Percentiles rank a stretch among this genome's conserved stretches.
phyloP scores from a whole-genome alignment of 2,888 invertebrate genomes.

The Himalopsyche japonica region DNA sequence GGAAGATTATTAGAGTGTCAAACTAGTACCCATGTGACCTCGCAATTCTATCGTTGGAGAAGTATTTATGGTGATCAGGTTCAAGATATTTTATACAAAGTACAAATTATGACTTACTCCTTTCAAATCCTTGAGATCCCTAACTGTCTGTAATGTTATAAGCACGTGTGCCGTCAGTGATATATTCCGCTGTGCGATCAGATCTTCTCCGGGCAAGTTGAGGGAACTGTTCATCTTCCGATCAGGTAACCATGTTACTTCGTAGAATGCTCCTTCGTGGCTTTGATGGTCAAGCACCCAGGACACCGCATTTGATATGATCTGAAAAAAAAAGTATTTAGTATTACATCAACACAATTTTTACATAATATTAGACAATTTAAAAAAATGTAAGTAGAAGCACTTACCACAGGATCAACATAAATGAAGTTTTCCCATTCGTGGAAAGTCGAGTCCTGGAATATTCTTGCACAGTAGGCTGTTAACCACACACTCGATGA shows the following conservation, averaged over 20 bases:
- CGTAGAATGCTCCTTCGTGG: slow-evolving; percentile 85
- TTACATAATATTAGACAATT: background rate
- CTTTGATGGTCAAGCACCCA: slow-evolving; percentile 88
- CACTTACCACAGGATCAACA: slow-evolving; percentile 79
- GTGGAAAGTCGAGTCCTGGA: slow-evolving; percentile 92
- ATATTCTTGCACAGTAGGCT: slow-evolving; percentile 83
- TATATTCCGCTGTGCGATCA: slow-evolving; percentile 74
- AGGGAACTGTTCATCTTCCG: slow-evolving; percentile 82
- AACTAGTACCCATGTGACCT: no score
- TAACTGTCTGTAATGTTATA: slow-evolving; percentile 82
- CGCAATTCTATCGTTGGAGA: no score
- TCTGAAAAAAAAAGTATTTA: slow-evolving; percentile 46
- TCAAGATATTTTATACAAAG: no score
- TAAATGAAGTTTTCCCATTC: slow-evolving; percentile 97
- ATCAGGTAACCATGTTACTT: slow-evolving; percentile 84
- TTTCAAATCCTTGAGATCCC: slow-evolving; percentile 68
- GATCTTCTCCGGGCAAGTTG: slow-evolving; percentile 56
- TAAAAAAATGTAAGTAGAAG: background rate
- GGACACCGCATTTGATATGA: slow-evolving; percentile 80
- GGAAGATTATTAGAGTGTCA: no score
- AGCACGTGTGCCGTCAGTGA: slow-evolving; percentile 92
- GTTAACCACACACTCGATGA: slow-evolving; percentile 90
- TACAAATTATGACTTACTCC: slow-evolving; percentile 16
- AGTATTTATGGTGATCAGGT: no score
- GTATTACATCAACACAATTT: no score